phyloP scores from a whole-genome alignment of 92 coral and sea anemone species.

The Heliopora coerulea region DNA sequence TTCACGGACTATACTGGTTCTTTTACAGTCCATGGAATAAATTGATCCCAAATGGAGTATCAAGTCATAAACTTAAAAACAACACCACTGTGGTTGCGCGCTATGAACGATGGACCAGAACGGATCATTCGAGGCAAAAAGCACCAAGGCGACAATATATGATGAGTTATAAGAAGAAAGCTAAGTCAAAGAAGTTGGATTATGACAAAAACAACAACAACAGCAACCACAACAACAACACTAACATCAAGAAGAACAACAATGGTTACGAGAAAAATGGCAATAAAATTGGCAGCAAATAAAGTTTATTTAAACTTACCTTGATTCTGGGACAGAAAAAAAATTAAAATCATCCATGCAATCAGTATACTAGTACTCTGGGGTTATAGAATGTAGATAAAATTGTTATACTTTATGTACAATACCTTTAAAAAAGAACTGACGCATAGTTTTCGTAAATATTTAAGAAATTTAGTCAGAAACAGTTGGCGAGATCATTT shows the following conservation, averaged over 20 bases:
- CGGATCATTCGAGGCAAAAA: constrained; percentile 41
- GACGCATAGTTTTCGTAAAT: no score
- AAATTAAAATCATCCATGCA: no score
- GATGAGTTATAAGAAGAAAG: constrained; percentile 1
- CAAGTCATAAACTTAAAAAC: constrained; percentile 34
- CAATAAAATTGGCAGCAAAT: background rate
- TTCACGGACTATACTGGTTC: constrained; percentile 34
- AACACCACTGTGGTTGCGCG: constrained; percentile 40
- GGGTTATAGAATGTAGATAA: no score
- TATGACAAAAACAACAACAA: background rate
- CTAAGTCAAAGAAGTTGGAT: constrained; percentile 5
- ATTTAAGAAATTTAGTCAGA: no score
- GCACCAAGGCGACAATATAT: constrained; percentile 30
- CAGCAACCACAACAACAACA: constrained; percentile 1
- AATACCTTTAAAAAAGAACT: no score
- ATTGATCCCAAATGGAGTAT: constrained; percentile 36
- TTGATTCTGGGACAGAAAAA: no score
- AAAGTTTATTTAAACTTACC: background rate
- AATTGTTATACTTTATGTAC: no score
- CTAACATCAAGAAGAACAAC: background rate
- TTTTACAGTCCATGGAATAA: constrained; percentile 46
- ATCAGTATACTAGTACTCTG: no score
- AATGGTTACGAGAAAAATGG: constrained; percentile 5
- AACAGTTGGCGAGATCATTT: no score
- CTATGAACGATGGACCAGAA: constrained; percentile 38